These are phyloP conservation scores for Trematomus loennbergii DNA, from an alignment of 2,113 vertebrate species.

Conservation along the genomic window DNA sequence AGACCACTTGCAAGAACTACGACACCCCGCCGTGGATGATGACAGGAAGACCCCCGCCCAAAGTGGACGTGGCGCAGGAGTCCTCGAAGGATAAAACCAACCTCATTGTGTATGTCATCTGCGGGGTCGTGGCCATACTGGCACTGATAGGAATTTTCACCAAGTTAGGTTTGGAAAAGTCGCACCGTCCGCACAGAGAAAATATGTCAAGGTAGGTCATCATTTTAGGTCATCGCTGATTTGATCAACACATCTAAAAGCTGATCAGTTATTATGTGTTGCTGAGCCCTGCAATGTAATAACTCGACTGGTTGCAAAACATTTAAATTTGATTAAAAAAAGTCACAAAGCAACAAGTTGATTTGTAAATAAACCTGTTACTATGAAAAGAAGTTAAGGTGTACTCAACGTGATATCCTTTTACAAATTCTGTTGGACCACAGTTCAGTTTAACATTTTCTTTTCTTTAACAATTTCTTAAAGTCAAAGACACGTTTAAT, in stretches of 20 bases:
- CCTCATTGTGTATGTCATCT: constrained; percentile 98
- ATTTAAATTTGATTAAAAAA: background rate
- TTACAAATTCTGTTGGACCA: background rate
- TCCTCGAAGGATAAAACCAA: constrained; percentile 95
- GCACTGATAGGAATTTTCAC: constrained; percentile 99
- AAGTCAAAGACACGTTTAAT: background rate
- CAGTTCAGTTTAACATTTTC: background rate
- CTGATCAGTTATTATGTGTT: background rate
- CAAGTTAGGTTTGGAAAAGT: constrained; percentile 97
- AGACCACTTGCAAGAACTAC: constrained; percentile 97
- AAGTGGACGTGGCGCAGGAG: constrained; percentile 89
- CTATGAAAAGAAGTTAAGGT: background rate
- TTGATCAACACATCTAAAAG: background rate
- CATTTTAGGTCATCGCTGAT: background rate
- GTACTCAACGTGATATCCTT: background rate
- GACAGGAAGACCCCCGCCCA: constrained; percentile 91
- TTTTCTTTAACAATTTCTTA: too few species aligned
- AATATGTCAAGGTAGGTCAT: constrained; percentile 93
- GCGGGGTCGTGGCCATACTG: constrained; percentile 98
- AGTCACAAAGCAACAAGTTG: constrained; percentile 1
- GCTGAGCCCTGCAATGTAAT: background rate
- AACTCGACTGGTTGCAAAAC: background rate
- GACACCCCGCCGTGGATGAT: constrained; percentile 96
- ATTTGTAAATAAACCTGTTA: background rate
- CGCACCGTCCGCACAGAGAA: constrained; percentile 93